phyloP scores from a whole-genome alignment of 1,140 invertebrate genomes.

The Kradibia gibbosae region DNA sequence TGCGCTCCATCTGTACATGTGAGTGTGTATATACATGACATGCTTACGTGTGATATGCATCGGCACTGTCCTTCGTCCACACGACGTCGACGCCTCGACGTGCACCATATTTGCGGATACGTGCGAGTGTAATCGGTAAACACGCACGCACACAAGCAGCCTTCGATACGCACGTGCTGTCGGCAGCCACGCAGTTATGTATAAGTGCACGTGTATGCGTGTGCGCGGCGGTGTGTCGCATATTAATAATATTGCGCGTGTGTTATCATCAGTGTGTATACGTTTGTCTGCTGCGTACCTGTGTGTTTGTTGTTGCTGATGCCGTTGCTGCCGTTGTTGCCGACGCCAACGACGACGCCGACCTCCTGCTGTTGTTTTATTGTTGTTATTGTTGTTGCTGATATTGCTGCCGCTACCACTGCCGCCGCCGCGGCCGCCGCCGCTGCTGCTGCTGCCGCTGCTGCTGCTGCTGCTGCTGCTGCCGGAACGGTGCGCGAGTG shows the following conservation, averaged over 20 bases:
- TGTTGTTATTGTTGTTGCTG: neutral
- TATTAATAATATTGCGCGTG: slow-evolving; percentile 58
- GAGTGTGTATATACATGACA: neutral
- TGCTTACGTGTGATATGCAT: neutral
- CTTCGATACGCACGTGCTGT: slow-evolving; percentile 35
- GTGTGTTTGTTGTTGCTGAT: neutral
- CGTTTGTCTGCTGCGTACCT: neutral
- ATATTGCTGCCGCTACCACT: no score
- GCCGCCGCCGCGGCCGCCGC: no score
- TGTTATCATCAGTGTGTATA: slow-evolving; percentile 23
- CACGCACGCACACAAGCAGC: slow-evolving; percentile 55
- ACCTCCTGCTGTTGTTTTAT: no score
- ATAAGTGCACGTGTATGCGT: slow-evolving; percentile 7
- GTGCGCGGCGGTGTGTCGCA: neutral
- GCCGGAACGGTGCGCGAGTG: slow-evolving; percentile 18
- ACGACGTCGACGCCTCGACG: neutral
- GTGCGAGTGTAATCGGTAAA: neutral
- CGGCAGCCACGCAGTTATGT: slow-evolving; percentile 13
- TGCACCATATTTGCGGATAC: neutral
- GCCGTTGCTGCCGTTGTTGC: no score
- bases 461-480: no score
- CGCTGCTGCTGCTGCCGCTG: no score
- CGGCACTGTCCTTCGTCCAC: neutral
- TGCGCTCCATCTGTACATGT: no score
- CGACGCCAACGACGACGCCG: no score